phyloP scores from a whole-genome alignment of 2,113 vertebrate genomes.

The Chlorocebus sabaeus region DNA sequence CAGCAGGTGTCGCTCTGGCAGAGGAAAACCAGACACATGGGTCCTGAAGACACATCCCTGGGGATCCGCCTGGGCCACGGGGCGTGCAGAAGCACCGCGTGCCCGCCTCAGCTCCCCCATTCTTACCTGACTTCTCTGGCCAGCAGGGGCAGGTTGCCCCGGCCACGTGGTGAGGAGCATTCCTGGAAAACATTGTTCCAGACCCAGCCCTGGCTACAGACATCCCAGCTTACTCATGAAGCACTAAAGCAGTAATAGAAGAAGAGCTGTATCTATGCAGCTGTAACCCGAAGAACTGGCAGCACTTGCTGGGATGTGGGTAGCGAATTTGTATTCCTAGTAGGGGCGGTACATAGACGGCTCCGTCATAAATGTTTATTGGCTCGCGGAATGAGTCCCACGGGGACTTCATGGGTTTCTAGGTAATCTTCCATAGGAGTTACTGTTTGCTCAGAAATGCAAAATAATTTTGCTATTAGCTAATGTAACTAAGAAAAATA shows the following conservation, averaged over 20 bases:
- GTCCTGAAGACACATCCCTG: neutral
- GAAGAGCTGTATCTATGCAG: neutral
- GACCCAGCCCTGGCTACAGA: neutral
- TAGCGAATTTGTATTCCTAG: neutral
- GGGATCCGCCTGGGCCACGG: fast-evolving
- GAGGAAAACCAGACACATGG: neutral
- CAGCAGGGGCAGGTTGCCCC: neutral
- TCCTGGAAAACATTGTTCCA: neutral
- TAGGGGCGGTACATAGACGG: neutral
- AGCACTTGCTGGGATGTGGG: neutral
- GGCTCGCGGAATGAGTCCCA: neutral
- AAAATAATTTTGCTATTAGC: constrained; percentile 6
- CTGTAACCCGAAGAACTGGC: neutral
- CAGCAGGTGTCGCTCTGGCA: constrained; percentile 73
- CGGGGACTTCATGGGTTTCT: neutral
- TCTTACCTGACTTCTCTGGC: neutral
- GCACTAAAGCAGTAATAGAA: neutral
- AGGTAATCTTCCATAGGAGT: neutral
- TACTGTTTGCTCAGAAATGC: neutral
- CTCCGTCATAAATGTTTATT: neutral
- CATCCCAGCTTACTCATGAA: neutral
- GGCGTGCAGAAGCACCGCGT: neutral
- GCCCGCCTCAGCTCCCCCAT: neutral
- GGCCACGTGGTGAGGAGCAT: neutral
- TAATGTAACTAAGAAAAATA: neutral